Evolutionary conservation across 2,888 invertebrate species (phyloP), one percentile per base, ranked within the genome.

Genomic region (Lithophane leautieri): DNA sequence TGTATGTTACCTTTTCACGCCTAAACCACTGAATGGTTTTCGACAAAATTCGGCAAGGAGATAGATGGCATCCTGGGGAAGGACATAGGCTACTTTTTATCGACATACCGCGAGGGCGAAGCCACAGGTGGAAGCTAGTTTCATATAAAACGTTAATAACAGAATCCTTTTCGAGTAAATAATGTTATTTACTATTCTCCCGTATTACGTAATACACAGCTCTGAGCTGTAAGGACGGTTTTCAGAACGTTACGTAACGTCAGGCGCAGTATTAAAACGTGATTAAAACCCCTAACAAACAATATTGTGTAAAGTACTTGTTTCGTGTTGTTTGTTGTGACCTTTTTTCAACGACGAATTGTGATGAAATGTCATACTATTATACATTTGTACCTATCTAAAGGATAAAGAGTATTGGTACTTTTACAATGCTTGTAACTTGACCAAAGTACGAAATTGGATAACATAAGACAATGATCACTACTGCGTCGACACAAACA

Each of bases 201-300:
- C 11, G 14, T 79, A 80, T 81, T 70, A 83, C 79, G 79, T 16
- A 83, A 83, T 42, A 50, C 9, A 3, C 28, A 40, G 22, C 34
- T 28, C 66, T 0, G 44, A 60, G 28, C 44, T 68, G 67, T 60
- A 61, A 70, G 19, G 78, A 14, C 40, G 47, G 42, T 69, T 82
- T 81, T 80, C 82, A 81, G 67, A n/a, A 40, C 4, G 28, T 76
- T 68, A 62, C 66, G 61, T 79, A 76, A 70, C 6, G 44, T 9
- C 34, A 25, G 16, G 12, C 58, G 58, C 16, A 34, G 42, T 70
- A 52, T 61, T 61, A 61, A 79, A 76, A 79, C 81, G 76, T 81
- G 65, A 81, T 76, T 70, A 69, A 80, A 74, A 54, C 54, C n/a
- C 56, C 22, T 58, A 63, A 73, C 74, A 68, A 79, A 79, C 74